Base-by-base conservation (phyloP, 2,113 vertebrate species). In the Corynorhinus townsendii region DNA sequence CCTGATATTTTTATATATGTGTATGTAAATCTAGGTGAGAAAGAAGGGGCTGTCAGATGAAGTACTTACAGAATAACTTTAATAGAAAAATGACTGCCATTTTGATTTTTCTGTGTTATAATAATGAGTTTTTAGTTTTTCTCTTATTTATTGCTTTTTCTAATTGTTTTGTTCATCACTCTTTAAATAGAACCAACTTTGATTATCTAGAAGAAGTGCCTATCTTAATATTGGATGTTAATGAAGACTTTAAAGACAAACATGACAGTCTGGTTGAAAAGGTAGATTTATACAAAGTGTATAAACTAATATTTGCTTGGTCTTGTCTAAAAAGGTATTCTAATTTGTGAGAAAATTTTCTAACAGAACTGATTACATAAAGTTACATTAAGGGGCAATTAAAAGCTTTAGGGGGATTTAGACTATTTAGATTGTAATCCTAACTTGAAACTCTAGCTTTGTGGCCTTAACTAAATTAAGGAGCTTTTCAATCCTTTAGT, bases 141-240 rank as follows among this genome's bases (percentile, higher is more conserved):
- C n/a, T 81, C 16, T 88, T 87, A 24, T 71, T 87, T 91, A 35
- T 69, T 93, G 22, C 12, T 88, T 97, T 93, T 96, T 93, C 45
- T 89, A 28, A 96, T 80, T 76, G 62, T 86, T 84, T 71, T 86
- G 4, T 96, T 94, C 14, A 81, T 88, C 49, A 75, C 9, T 82
- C 16, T 82, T 93, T 76, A 93, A 95, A 72, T 98, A 99, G 99
- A 72, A 99, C 97, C 33, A 98, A 99, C 79, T 99, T 99, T 97
- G 98, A 99, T 20, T 99, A 99, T 95, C 98, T 99, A 0, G 98
- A 97, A 33, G 97, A 99, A 35, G 97, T 99, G 54, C 99, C 99
- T 0, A 62, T 99, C 88, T 97, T 99, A 96, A 99, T 98, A 0
- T 87, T 99, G 15, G 99, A 99, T 35, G 99, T 99, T 45, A 99